Conservation (phyloP, 2,888 invertebrate genomes). For the Brassicogethes aeneus region DNA sequence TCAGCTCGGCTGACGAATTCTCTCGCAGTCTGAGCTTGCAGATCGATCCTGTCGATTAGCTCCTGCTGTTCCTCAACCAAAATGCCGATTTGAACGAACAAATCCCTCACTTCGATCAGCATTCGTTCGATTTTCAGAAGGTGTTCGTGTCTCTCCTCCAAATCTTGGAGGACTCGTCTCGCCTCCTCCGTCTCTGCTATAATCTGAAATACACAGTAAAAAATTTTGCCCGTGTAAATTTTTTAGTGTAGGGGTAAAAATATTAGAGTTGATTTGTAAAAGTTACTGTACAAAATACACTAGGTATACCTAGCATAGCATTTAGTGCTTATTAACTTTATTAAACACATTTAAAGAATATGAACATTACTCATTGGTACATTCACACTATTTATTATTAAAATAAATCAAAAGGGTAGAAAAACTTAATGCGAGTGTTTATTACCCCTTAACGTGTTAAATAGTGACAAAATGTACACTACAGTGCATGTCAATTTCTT, state of each 20-base stretch:
- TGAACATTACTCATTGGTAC: too few relatives aligned
- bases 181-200: slow-evolving; percentile 72
- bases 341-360: too few relatives aligned
- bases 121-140: slow-evolving; percentile 73
- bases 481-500: too few relatives aligned
- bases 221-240: too few relatives aligned
- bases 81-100: slow-evolving; percentile 77
- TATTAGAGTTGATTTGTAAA: too few relatives aligned
- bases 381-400: too few relatives aligned
- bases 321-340: not conserved
- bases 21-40: slow-evolving; percentile 53
- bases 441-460: too few relatives aligned
- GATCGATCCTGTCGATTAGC: slow-evolving; percentile 55
- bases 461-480: too few relatives aligned
- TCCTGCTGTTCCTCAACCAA: slow-evolving; percentile 71
- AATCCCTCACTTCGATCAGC: slow-evolving; percentile 66
- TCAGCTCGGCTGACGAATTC: too few relatives aligned
- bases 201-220: slow-evolving; percentile 46
- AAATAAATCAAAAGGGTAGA: too few relatives aligned
- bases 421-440: too few relatives aligned
- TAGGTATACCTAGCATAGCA: not conserved
- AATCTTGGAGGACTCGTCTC: slow-evolving; percentile 63
- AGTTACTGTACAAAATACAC: not conserved
- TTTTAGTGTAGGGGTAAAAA: too few relatives aligned
- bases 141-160: slow-evolving; percentile 75